These are phyloP conservation scores for Gymnoscopelus braueri DNA, from an alignment of 2,797 vertebrate species.

Conservation along the genomic window DNA sequence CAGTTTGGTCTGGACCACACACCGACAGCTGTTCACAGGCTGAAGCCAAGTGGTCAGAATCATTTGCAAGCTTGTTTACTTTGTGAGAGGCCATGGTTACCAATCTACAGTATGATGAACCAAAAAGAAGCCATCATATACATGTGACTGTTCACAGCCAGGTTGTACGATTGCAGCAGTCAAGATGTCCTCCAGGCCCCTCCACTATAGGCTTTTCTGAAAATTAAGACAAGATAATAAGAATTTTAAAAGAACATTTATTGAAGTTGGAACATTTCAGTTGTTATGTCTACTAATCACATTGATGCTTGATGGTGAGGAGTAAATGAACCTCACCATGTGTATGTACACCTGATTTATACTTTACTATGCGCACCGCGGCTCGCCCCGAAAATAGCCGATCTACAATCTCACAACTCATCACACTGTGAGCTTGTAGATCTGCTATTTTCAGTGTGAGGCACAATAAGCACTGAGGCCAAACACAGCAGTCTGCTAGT, in stretches of 20 bases:
- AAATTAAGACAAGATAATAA: slow-evolving; percentile 15
- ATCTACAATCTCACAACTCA: too few species aligned
- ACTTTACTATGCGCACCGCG: too few species aligned
- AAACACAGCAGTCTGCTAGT: too few species aligned
- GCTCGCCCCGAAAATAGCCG: too few species aligned
- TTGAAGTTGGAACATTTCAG: neutral
- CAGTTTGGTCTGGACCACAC: slow-evolving; percentile 55
- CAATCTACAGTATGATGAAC: slow-evolving; percentile 46
- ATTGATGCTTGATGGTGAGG: neutral
- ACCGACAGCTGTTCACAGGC: slow-evolving; percentile 49
- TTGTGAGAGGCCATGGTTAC: slow-evolving; percentile 82
- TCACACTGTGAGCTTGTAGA: too few species aligned
- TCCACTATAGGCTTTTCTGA: slow-evolving; percentile 50
- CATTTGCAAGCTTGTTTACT: slow-evolving; percentile 62
- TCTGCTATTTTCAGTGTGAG: too few species aligned
- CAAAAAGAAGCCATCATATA: slow-evolving; percentile 46
- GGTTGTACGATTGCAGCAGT: slow-evolving; percentile 21
- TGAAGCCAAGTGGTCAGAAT: slow-evolving; percentile 53
- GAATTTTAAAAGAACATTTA: neutral
- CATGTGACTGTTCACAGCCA: slow-evolving; percentile 34
- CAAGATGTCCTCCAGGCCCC: slow-evolving; percentile 43
- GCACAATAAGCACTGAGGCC: too few species aligned
- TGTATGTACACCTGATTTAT: neutral
- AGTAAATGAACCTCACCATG: neutral
- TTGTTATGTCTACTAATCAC: neutral